Conservation (phyloP, 2,797 vertebrate genomes). For the Cyprinodon diabolis region DNA sequence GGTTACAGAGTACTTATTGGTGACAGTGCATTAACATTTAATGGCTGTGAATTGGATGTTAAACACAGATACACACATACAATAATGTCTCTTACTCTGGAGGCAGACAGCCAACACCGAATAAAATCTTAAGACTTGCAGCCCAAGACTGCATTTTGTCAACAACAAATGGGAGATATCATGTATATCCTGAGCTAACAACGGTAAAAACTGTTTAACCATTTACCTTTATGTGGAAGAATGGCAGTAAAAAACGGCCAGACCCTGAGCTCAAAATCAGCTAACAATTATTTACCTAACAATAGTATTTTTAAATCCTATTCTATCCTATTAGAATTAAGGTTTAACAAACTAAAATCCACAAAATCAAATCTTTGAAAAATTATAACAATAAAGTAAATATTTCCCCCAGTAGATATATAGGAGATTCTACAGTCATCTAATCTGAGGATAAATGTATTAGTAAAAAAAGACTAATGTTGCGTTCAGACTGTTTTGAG, state of each 20-base stretch:
- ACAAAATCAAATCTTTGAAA: no score
- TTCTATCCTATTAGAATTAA: constrained; percentile 17
- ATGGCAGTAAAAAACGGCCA: constrained; percentile 36
- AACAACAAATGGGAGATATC: constrained; percentile 37
- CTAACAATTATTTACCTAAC: constrained; percentile 25
- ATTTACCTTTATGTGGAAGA: constrained; percentile 56
- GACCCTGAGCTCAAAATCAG: constrained; percentile 19
- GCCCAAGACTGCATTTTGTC: constrained; percentile 26
- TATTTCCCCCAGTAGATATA: no score
- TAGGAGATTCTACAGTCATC: no score
- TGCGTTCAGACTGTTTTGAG: no score
- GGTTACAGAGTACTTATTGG: constrained; percentile 5
- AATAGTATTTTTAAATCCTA: constrained; percentile 21
- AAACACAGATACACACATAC: not conserved
- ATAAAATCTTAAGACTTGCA: constrained; percentile 11
- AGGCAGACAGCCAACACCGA: constrained; percentile 4
- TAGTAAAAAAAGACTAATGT: no score
- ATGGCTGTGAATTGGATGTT: not conserved
- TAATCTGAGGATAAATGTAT: no score
- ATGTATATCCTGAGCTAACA: constrained; percentile 22
- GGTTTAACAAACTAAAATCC: no score
- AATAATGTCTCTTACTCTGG: not conserved
- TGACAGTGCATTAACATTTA: not conserved
- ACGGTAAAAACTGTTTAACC: constrained; percentile 57
- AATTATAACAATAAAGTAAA: no score